Conservation (phyloP, 2,113 vertebrate genomes). For the Dasyornis broadbenti region DNA sequence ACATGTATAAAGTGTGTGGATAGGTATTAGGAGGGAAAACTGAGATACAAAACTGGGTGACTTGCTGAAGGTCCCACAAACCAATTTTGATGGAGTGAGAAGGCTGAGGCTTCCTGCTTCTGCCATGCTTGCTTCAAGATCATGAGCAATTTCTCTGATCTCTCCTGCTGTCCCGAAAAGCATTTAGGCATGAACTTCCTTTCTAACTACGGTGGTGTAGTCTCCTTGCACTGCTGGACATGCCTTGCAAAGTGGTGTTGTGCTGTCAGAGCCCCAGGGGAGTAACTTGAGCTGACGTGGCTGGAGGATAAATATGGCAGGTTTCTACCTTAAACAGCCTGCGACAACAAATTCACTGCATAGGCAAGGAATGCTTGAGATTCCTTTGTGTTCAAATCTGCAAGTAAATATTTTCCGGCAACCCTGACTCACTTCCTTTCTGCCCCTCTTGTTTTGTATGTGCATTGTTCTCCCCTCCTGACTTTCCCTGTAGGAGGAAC, state of each 20-base stretch:
- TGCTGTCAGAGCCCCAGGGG: not conserved
- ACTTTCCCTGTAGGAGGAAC: not conserved
- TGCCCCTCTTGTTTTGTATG: not conserved
- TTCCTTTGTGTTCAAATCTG: not conserved
- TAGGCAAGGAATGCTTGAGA: not conserved
- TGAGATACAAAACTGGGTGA: not conserved
- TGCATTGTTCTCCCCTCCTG: not conserved
- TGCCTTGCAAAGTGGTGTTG: not conserved
- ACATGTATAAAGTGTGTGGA: not conserved
- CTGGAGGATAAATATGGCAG: not conserved
- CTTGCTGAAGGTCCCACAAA: not conserved
- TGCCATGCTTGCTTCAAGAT: not conserved
- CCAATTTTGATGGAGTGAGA: not conserved
- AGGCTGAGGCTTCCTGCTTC: not conserved
- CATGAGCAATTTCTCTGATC: not conserved
- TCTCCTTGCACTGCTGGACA: not conserved
- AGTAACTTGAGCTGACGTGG: not conserved
- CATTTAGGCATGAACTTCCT: not conserved
- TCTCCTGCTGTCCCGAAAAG: not conserved
- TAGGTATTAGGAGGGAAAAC: not conserved
- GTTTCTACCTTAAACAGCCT: not conserved
- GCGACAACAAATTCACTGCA: not conserved
- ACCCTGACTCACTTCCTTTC: conserved; percentile 21
- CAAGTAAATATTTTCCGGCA: not conserved
- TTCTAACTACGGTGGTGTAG: too few species aligned